These are phyloP conservation scores for Alosa sapidissima DNA, from an alignment of 2,797 vertebrate species.

Conservation along the genomic window DNA sequence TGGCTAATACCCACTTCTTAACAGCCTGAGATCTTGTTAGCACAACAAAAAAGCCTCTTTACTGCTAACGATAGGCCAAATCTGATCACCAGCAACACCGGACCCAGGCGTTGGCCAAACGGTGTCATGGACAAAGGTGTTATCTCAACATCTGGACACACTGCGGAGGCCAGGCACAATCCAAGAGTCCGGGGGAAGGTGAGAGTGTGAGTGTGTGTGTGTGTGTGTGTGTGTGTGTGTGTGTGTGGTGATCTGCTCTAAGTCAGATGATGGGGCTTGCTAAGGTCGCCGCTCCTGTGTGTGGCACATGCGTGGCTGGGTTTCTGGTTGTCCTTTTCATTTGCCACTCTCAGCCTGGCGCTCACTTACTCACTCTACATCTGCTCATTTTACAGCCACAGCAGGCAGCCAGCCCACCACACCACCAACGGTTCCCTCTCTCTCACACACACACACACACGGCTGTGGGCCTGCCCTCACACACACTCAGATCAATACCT, in stretches of 20 bases:
- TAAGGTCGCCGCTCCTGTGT: neutral
- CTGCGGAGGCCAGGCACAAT: neutral
- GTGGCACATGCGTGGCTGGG: neutral
- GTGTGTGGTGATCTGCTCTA: neutral
- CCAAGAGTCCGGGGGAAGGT: slow-evolving; percentile 44
- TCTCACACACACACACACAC: slow-evolving; percentile 32
- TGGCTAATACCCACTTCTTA: slow-evolving; percentile 74
- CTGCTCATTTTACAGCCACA: neutral
- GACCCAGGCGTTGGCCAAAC: neutral
- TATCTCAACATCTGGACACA: slow-evolving; percentile 9
- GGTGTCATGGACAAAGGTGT: neutral
- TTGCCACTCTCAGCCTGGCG: slow-evolving; percentile 47
- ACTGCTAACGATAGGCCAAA: slow-evolving; percentile 79
- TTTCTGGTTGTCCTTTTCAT: neutral
- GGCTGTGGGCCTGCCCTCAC: slow-evolving; percentile 44
- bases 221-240: neutral
- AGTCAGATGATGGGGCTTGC: neutral
- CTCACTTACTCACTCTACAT: slow-evolving; percentile 7
- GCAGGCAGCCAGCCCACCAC: neutral
- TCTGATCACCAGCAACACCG: slow-evolving; percentile 53
- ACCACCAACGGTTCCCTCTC: neutral
- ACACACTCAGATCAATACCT: slow-evolving; percentile 54
- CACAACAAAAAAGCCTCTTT: slow-evolving; percentile 80
- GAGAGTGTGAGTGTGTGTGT: neutral
- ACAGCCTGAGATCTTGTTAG: slow-evolving; percentile 75